Evolutionary conservation across 2,113 vertebrate genomes (phyloP).

Genomic region (Illadopsis cleaveri): DNA sequence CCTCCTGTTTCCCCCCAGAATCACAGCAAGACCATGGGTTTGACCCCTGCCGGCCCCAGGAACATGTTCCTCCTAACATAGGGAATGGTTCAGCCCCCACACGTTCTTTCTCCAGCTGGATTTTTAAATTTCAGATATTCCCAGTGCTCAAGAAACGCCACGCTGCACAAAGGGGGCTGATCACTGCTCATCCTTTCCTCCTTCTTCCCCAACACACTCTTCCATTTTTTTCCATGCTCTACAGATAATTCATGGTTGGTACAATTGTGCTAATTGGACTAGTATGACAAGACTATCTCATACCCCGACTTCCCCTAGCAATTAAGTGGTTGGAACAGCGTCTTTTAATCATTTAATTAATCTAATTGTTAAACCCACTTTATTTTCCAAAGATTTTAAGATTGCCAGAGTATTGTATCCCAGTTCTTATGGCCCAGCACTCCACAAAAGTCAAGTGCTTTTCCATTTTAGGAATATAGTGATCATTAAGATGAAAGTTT

Average conservation of each 20-base stretch:
- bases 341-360: conserved; percentile 8
- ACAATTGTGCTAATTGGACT: background rate
- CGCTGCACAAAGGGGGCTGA: background rate
- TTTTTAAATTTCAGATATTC: too few relatives aligned
- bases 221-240: background rate
- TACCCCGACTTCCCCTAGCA: background rate
- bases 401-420: background rate
- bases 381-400: background rate
- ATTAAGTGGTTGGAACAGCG: background rate
- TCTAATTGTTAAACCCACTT: background rate
- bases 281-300: background rate
- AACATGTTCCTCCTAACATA: background rate
- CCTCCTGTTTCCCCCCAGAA: background rate
- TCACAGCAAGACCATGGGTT: background rate
- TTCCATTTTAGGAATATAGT: background rate
- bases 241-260: background rate
- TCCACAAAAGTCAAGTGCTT: background rate
- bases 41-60: background rate
- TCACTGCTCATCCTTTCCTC: background rate
- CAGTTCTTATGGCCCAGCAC: background rate
- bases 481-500: background rate
- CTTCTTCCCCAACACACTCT: background rate
- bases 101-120: background rate
- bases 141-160: background rate
- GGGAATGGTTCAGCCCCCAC: accelerated